Conservation (phyloP, 1,140 invertebrate genomes). For the Papilio xuthus region DNA sequence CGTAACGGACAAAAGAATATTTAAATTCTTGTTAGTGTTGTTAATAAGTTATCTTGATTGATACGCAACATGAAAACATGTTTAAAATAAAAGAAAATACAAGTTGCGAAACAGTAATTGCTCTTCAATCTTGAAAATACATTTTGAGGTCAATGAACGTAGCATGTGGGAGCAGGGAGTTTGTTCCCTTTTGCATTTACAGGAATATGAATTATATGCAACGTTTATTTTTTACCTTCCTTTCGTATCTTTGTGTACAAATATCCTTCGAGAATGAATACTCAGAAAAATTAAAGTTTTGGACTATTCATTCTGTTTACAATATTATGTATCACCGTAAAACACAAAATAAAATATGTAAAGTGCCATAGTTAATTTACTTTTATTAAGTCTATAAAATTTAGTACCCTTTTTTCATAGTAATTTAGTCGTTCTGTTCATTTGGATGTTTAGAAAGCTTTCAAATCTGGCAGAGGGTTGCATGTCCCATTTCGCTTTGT, state of each 20-base stretch:
- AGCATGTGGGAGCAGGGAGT: slow-evolving; percentile 6
- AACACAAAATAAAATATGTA: not conserved
- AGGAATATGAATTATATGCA: slow-evolving; percentile 12
- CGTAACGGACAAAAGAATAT: slow-evolving; percentile 22
- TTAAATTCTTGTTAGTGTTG: not conserved
- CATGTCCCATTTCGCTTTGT: slow-evolving; percentile 48
- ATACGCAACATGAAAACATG: not conserved
- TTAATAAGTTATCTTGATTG: not conserved
- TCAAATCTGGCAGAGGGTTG: slow-evolving; percentile 32
- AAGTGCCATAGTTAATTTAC: not conserved
- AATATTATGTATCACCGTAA: not conserved
- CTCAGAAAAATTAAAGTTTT: not conserved
- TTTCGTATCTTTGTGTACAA: not conserved
- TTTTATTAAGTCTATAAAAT: slow-evolving; percentile 17
- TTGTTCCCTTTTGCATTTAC: slow-evolving; percentile 21
- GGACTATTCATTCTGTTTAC: not conserved
- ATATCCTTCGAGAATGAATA: not conserved
- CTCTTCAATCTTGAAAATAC: slow-evolving; percentile 18
- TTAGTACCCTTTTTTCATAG: slow-evolving; percentile 1
- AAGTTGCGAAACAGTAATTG: not conserved
- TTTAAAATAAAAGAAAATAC: slow-evolving; percentile 9
- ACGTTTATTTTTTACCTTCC: slow-evolving; percentile 6
- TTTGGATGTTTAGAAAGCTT: slow-evolving; percentile 35
- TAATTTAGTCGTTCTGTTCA: slow-evolving; percentile 23
- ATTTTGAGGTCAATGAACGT: slow-evolving; percentile 15